Evolutionary conservation across 2,797 vertebrate genomes (phyloP), one percentile per base, ranked within the genome.

Genomic region (Lagocephalus sceleratus): DNA sequence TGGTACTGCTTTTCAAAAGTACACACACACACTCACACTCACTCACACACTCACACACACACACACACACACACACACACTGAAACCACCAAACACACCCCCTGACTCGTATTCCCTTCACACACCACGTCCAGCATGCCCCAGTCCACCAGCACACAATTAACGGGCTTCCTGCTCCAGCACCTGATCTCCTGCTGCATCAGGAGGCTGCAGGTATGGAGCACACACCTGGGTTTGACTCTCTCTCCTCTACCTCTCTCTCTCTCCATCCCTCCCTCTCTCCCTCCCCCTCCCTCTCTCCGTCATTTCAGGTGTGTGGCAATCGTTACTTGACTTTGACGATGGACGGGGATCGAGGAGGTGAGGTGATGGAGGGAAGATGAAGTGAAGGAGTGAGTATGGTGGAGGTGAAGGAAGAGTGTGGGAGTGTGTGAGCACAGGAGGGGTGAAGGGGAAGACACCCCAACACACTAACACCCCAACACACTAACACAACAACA

Each of bases 151-250:
- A 49, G 47, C 50, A 59, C 55, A 78, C 81, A 84, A 85, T 83
- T 85, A 83, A 81, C 76, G 72, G 63, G 55, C 61, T 74, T 57
- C 50, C 57, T 15, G 62, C 62, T 73, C 51, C 63, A 54, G 69
- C 83, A 87, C 75, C 82, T 90, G 87, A 42, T 81, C 70, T 73
- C 78, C 74, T 16, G 51, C 44, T 67, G 69, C 43, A 59, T 47
- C 63, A 58, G 23, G 47, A 32, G 32, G 38, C 49, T 29, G 60
- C 35, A 54, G 51, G 51, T 63, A n/a, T 83, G 79, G 72, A 59
- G 47, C 54, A 43, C 71, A 73, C 82, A 87, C 65, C 77, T 83
- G 78, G 79, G 73, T 60, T 29, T 20, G 10, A 35, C 14, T 35
- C 32, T 35, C 32, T 35, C 32, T 35, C 32, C 32, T 35, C 29